Conservation (phyloP, 2,113 vertebrate genomes). For the Oncorhynchus gorbuscha region DNA sequence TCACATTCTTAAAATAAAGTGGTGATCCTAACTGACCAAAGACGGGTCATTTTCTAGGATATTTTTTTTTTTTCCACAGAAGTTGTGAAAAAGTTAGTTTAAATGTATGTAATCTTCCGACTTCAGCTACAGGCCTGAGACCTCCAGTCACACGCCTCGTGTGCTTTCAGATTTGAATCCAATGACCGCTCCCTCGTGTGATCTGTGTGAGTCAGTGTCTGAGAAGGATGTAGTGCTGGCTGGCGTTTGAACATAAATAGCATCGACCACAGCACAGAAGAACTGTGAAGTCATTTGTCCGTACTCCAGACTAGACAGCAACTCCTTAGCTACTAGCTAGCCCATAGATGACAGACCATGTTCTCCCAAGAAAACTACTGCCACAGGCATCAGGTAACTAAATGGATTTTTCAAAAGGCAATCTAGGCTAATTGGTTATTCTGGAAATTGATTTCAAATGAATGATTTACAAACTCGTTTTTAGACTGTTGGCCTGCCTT, state of each 20-base stretch:
- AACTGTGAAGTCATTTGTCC: slow-evolving; percentile 2
- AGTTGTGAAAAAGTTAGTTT: too few species aligned
- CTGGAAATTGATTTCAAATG: too few species aligned
- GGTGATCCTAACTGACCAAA: too few species aligned
- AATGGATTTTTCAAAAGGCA: not conserved
- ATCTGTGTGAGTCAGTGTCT: not conserved
- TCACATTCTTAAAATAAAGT: too few species aligned
- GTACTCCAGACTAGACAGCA: not conserved
- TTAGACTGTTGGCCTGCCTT: too few species aligned
- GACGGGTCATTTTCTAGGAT: too few species aligned
- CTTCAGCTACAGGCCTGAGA: slow-evolving; percentile 1
- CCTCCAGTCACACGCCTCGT: slow-evolving; percentile 48
- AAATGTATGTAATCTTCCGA: slow-evolving; percentile 34
- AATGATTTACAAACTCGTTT: too few species aligned
- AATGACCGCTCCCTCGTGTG: not conserved
- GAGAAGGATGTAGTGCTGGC: not conserved
- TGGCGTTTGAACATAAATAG: slow-evolving; percentile 34
- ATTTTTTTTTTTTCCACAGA: too few species aligned
- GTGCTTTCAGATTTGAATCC: slow-evolving; percentile 39
- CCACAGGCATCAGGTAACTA: slow-evolving; percentile 45
- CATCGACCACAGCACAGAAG: not conserved
- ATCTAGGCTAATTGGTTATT: too few species aligned
- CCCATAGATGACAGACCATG: slow-evolving; percentile 21
- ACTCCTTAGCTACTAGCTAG: not conserved
- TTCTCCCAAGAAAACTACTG: slow-evolving; percentile 43